Percentiles rank a stretch among this genome's conserved stretches.
phyloP scores from a whole-genome alignment of 2,113 vertebrate species.

The Barbus barbus region DNA sequence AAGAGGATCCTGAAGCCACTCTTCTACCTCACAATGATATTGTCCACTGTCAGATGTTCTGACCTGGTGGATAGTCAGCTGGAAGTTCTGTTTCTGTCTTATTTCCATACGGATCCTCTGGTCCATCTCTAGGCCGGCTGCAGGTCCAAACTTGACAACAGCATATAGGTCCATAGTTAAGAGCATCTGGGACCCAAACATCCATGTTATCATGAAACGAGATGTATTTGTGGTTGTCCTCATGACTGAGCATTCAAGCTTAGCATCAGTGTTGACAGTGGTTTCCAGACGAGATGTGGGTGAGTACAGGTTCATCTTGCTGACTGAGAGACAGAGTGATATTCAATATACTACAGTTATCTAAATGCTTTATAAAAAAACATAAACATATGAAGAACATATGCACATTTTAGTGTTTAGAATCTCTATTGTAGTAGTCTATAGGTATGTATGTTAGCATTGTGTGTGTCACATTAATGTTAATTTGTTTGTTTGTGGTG shows the following conservation, averaged over 20 bases:
- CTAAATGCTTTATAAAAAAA: not conserved
- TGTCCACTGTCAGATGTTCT: conserved; percentile 64
- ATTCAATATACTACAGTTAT: not conserved
- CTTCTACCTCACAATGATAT: conserved; percentile 71
- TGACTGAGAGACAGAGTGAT: conserved; percentile 29
- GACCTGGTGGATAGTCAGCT: conserved; percentile 63
- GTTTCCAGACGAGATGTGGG: not conserved
- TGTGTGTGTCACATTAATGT: not conserved
- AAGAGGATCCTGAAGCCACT: conserved; percentile 72
- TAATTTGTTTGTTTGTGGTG: not conserved
- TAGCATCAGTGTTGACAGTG: conserved; percentile 52
- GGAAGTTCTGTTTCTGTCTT: conserved; percentile 59
- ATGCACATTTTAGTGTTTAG: not conserved
- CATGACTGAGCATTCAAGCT: conserved; percentile 62
- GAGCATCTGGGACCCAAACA: conserved; percentile 57
- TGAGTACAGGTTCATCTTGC: conserved; percentile 57
- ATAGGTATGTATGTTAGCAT: not conserved
- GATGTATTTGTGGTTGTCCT: conserved; percentile 48
- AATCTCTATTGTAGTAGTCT: not conserved
- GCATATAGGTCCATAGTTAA: conserved; percentile 61
- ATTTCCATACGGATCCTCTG: conserved; percentile 63
- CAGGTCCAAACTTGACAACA: conserved; percentile 52
- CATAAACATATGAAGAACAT: not conserved
- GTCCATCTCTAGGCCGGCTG: not conserved
- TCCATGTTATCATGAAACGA: conserved; percentile 71